These are phyloP conservation scores for Parasteatoda lunata DNA, from an alignment of 2,888 invertebrate species.

Conservation along the genomic window DNA sequence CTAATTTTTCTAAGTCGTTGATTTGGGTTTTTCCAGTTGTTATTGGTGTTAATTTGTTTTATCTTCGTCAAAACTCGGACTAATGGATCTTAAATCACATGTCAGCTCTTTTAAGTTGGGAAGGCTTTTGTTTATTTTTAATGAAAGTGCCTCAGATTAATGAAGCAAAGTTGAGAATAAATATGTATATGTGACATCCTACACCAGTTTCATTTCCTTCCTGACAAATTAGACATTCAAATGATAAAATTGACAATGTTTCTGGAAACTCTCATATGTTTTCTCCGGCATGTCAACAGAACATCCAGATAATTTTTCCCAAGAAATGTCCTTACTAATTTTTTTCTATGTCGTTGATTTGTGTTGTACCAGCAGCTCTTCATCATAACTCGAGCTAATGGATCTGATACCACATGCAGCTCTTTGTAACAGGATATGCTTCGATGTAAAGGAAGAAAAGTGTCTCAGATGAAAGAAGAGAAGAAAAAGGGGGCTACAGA, in stretches of 20 bases:
- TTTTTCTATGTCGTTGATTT: not conserved
- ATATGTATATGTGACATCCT: too few species aligned
- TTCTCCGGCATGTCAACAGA: not conserved
- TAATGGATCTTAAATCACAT: too few species aligned
- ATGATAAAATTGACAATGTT: not conserved
- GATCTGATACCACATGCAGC: not conserved
- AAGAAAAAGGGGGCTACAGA: not conserved
- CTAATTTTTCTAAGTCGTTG: too few species aligned
- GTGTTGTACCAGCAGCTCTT: not conserved
- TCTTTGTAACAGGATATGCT: not conserved
- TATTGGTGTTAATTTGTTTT: too few species aligned
- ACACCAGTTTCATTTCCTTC: too few species aligned
- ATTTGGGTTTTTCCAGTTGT: too few species aligned
- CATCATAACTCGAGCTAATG: not conserved
- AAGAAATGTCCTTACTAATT: not conserved
- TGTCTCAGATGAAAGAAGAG: not conserved
- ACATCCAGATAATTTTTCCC: not conserved
- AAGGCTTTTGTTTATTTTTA: too few species aligned
- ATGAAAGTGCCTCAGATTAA: not conserved
- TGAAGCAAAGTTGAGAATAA: not conserved
- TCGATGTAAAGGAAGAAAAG: not conserved
- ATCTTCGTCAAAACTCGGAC: too few species aligned
- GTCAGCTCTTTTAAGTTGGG: too few species aligned
- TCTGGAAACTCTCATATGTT: not conserved
- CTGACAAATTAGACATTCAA: too few species aligned